phyloP scores from a whole-genome alignment of 1,140 invertebrate species.

The Pantala flavescens region DNA sequence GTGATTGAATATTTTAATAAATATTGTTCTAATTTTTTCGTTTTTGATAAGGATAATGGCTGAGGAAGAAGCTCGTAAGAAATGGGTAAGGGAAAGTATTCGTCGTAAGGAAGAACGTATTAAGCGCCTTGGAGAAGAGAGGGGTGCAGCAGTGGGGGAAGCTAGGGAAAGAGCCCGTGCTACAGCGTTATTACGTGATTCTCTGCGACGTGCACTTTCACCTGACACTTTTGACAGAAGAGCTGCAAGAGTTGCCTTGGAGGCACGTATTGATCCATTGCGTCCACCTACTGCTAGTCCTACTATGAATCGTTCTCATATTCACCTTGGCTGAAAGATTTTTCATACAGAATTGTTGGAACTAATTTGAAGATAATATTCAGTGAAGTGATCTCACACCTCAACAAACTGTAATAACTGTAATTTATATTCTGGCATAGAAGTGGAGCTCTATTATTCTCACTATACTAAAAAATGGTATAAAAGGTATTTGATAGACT shows the following conservation, averaged over 20 bases:
- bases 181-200: conserved; percentile 29
- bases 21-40: too few species aligned
- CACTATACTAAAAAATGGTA: too few species aligned
- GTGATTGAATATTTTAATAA: too few species aligned
- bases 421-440: too few species aligned
- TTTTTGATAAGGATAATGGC: conserved; percentile 19
- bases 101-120: conserved; percentile 28
- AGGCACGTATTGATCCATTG: conserved; percentile 22
- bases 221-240: conserved; percentile 32
- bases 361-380: not conserved
- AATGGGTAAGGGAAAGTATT: conserved; percentile 19
- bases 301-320: conserved; percentile 27
- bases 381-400: too few species aligned
- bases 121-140: conserved; percentile 25
- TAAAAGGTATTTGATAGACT: too few species aligned
- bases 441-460: too few species aligned
- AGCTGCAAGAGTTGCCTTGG: conserved; percentile 25
- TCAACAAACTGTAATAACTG: too few species aligned
- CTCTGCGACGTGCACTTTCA: conserved; percentile 26
- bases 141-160: conserved; percentile 27
- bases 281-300: conserved; percentile 25
- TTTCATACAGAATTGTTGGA: not conserved
- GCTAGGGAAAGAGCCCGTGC: conserved; percentile 27
- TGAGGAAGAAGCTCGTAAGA: conserved; percentile 20
- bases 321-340: conserved; percentile 25